A percentile compares a stretch with the other conserved stretches of the same genome.
These are phyloP conservation scores for Notiomystis cincta DNA, from an alignment of 2,113 vertebrate genomes.

Conservation along the genomic window DNA sequence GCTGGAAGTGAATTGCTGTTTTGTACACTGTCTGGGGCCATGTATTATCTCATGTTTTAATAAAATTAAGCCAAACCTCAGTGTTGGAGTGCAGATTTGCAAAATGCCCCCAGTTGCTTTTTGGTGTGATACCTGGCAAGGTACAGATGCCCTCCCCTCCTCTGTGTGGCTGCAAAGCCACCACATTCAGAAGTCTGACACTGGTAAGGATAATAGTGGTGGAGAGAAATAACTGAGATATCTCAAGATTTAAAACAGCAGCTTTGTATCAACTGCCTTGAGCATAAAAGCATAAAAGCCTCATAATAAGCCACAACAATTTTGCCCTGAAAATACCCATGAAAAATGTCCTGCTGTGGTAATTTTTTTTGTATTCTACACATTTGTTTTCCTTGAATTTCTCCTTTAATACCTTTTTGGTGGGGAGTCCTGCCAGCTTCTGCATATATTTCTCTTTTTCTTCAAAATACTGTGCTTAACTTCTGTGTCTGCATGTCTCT, in stretches of 20 bases:
- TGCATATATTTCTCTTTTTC: neutral
- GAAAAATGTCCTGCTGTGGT: neutral
- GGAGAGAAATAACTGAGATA: neutral
- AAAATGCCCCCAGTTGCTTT: neutral
- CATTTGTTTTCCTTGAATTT: neutral
- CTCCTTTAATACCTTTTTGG: neutral
- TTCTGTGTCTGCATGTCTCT: neutral
- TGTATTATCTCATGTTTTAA: neutral
- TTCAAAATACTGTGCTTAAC: neutral
- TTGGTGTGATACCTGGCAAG: fast-evolving
- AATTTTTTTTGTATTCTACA: neutral
- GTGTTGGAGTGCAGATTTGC: neutral
- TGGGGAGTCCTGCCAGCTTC: neutral
- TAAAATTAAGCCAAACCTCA: neutral
- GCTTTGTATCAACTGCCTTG: neutral
- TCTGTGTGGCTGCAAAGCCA: neutral
- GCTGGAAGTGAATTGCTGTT: neutral
- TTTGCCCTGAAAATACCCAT: neutral
- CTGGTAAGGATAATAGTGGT: neutral
- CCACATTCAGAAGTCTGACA: neutral
- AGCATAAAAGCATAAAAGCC: neutral
- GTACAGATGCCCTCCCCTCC: neutral
- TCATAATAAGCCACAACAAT: neutral
- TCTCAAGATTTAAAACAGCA: neutral
- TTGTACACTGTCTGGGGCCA: neutral